phyloP scores from a whole-genome alignment of 2,113 vertebrate genomes.

The Corythaeola cristata region DNA sequence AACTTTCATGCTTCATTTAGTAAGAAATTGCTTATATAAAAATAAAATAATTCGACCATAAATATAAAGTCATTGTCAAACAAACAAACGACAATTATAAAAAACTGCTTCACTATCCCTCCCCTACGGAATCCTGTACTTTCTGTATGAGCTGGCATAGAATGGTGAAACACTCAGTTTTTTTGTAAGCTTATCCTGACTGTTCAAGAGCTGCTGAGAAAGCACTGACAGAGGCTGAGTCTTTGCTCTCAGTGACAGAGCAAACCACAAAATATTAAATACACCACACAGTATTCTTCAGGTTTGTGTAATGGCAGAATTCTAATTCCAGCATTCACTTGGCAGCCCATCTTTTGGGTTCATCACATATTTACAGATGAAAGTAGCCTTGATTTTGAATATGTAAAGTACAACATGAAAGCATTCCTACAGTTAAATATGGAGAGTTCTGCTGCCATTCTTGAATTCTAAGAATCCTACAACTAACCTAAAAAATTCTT shows the following conservation, averaged over 20 bases:
- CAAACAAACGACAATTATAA: background rate
- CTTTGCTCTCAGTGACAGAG: background rate
- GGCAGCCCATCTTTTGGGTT: background rate
- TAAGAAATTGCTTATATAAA: background rate
- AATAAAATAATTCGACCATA: background rate
- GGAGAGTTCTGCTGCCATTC: fast-evolving
- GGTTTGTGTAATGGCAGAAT: background rate
- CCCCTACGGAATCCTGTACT: background rate
- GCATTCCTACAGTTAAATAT: fast-evolving
- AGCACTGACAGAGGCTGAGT: background rate
- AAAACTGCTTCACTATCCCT: background rate
- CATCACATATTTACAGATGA: background rate
- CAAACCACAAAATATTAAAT: background rate
- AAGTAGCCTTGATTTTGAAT: background rate
- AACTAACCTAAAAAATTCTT: too few relatives aligned
- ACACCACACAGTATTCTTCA: background rate
- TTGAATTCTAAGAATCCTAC: background rate
- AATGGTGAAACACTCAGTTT: background rate
- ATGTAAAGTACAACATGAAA: fast-evolving
- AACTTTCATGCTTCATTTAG: background rate
- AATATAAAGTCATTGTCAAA: background rate
- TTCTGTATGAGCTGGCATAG: background rate
- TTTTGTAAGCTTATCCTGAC: background rate
- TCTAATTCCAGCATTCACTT: background rate
- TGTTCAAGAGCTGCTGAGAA: background rate